A percentile compares a stretch with the other conserved stretches of the same genome.
Evolutionary conservation across 1,140 invertebrate species (phyloP).

Genomic region (Cheumatopsyche charites): DNA sequence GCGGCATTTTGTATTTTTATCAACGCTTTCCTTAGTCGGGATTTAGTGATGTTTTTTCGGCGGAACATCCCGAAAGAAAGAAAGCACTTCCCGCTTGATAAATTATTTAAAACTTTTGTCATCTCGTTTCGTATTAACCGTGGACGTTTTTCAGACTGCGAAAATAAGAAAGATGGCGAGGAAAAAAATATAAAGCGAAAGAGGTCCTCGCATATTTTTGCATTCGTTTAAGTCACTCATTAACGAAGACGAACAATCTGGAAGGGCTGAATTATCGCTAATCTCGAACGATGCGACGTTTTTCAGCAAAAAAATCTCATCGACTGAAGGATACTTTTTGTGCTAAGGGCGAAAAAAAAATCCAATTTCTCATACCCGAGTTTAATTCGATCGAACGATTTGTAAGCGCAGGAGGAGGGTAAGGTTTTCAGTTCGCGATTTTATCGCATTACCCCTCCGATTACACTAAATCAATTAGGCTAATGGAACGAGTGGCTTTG

Average conservation of each 20-base stretch:
- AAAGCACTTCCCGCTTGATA: too few species aligned
- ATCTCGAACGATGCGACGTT: neutral
- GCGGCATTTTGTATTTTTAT: too few species aligned
- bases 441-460: neutral
- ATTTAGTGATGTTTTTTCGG: too few species aligned
- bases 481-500: slow-evolving; percentile 16
- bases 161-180: neutral
- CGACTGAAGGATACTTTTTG: neutral
- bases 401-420: neutral
- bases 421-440: slow-evolving; percentile 1
- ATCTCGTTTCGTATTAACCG: too few species aligned
- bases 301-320: neutral
- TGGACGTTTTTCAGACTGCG: neutral
- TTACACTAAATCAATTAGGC: slow-evolving; percentile 15
- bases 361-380: neutral
- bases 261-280: too few species aligned
- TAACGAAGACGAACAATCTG: neutral
- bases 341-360: neutral
- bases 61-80: too few species aligned
- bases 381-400: neutral
- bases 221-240: neutral
- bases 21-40: too few species aligned
- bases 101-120: too few species aligned
- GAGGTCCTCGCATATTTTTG: neutral
- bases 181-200: neutral